phyloP scores from a whole-genome alignment of 2,113 vertebrate species.

The Alces alces region DNA sequence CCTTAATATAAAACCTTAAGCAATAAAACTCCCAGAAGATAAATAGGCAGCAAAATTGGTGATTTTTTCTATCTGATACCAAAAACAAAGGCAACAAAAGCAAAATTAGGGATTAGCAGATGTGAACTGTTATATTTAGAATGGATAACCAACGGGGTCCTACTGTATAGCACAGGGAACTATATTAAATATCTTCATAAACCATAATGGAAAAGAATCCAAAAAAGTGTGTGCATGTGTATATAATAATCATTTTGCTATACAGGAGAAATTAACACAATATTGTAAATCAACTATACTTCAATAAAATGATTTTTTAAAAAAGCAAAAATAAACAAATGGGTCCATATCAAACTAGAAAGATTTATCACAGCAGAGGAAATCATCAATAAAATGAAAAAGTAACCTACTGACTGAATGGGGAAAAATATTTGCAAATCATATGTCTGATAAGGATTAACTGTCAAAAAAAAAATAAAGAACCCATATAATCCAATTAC shows the following conservation, averaged over 20 bases:
- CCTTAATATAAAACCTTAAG: not conserved
- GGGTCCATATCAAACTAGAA: not conserved
- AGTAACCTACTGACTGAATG: not conserved
- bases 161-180: not conserved
- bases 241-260: not conserved
- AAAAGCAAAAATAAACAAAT: not conserved
- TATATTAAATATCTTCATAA: not conserved
- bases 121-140: not conserved
- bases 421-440: not conserved
- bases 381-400: not conserved
- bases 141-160: accelerated
- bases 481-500: not conserved
- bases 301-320: not conserved
- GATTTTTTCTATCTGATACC: not conserved
- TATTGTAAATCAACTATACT: not conserved
- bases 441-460: not conserved
- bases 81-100: not conserved
- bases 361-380: not conserved
- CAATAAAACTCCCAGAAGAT: not conserved
- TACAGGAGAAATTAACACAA: not conserved
- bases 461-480: not conserved
- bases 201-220: not conserved
- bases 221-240: not conserved
- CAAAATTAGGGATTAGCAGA: not conserved
- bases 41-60: not conserved